These are phyloP conservation scores for Rotaria sp. DNA, from an alignment of 2,888 invertebrate species.

Conservation along the genomic window DNA sequence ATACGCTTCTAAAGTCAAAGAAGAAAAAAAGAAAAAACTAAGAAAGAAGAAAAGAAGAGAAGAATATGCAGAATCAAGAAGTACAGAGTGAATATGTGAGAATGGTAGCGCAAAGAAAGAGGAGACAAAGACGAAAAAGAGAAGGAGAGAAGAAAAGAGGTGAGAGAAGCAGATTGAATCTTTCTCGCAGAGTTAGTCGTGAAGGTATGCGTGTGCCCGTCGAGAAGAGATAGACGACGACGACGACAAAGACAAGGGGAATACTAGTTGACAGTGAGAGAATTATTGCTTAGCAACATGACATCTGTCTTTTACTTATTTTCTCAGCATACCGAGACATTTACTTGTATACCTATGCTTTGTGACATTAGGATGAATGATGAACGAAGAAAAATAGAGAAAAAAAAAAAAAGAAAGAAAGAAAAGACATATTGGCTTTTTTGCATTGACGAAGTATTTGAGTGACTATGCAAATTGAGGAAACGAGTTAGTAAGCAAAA, in stretches of 20 bases:
- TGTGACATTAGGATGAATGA: neutral
- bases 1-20: neutral
- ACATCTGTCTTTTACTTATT: neutral
- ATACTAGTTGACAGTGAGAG: neutral
- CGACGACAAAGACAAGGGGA: neutral
- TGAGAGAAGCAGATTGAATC: conserved; percentile 9
- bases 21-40: neutral
- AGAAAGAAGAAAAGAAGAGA: neutral
- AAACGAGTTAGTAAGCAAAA: neutral
- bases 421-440: neutral
- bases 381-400: neutral
- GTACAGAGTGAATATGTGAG: neutral
- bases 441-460: neutral
- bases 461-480: neutral
- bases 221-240: conserved; percentile 11
- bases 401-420: neutral
- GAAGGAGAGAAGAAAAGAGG: conserved; percentile 15
- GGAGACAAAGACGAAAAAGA: conserved; percentile 14
- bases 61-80: neutral
- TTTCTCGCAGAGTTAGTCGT: conserved; percentile 24
- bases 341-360: neutral
- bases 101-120: neutral
- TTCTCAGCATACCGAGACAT: neutral
- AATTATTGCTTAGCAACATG: conserved; percentile 5
- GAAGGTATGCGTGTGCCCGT: conserved; percentile 10